Conservation (phyloP, 2,113 vertebrate species). For the Ictalurus furcatus region DNA sequence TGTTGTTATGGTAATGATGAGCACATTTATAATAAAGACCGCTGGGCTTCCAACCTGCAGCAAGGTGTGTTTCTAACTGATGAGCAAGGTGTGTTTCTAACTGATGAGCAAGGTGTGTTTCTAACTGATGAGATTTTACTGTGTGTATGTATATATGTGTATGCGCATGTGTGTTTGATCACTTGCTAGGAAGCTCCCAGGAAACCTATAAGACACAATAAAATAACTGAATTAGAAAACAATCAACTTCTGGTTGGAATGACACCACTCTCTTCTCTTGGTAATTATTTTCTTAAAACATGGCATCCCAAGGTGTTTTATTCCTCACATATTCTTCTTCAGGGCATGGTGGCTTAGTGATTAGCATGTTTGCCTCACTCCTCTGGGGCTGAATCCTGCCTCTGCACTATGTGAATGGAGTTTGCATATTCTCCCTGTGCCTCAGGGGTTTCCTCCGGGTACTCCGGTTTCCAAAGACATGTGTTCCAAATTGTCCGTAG, state of each 20-base stretch:
- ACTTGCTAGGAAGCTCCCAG: slow-evolving; percentile 4
- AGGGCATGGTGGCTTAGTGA: no score
- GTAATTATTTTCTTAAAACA: background rate
- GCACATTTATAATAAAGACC: slow-evolving; percentile 49
- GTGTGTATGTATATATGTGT: background rate
- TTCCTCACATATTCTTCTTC: background rate
- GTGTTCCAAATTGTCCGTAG: no score
- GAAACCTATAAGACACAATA: background rate
- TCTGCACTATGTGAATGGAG: no score
- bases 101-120: no score
- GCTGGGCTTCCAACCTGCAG: slow-evolving; percentile 42
- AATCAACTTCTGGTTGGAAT: background rate
- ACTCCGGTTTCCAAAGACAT: no score
- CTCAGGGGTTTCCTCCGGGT: no score
- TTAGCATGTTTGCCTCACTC: no score
- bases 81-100: slow-evolving; percentile 46
- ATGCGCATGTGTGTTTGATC: background rate
- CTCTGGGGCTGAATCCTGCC: no score
- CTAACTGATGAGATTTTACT: slow-evolving; percentile 6
- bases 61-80: slow-evolving; percentile 47
- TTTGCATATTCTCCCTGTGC: no score
- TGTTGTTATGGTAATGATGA: slow-evolving; percentile 55
- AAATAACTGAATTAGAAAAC: background rate
- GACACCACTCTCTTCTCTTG: background rate
- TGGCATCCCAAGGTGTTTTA: background rate